Evolutionary conservation across 2,888 invertebrate species (phyloP).

Genomic region (Polyploca ridens): DNA sequence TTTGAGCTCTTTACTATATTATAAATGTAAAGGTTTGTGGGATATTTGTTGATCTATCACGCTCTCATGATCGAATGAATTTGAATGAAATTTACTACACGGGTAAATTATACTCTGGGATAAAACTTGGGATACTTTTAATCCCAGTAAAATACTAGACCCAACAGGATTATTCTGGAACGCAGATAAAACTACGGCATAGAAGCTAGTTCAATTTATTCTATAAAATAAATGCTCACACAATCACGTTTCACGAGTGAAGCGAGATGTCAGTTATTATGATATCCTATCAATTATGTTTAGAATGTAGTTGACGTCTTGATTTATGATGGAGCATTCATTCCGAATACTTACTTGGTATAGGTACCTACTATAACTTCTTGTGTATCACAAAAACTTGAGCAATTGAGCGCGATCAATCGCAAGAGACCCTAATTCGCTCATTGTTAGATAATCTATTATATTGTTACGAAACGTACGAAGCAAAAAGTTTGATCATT

Average conservation of each 20-base stretch:
- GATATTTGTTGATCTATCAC: too few relatives aligned
- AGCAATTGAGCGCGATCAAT: slow-evolving; percentile 6
- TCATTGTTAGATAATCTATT: slow-evolving; percentile 49
- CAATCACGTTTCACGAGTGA: neutral
- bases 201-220: too few relatives aligned
- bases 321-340: neutral
- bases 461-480: slow-evolving; percentile 42
- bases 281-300: neutral
- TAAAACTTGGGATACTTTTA: too few relatives aligned
- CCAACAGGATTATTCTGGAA: too few relatives aligned
- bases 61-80: too few relatives aligned
- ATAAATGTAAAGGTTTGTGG: too few relatives aligned
- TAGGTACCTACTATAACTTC: neutral
- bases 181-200: too few relatives aligned
- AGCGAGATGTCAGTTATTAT: neutral
- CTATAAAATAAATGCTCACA: too few relatives aligned
- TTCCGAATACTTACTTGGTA: neutral
- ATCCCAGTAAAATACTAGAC: too few relatives aligned
- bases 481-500: slow-evolving; percentile 46
- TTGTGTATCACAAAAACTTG: slow-evolving; percentile 9
- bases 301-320: slow-evolving; percentile 10
- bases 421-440: slow-evolving; percentile 30
- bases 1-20: too few relatives aligned
- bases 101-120: too few relatives aligned
- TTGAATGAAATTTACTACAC: too few relatives aligned